Percentiles rank a stretch among this genome's conserved stretches.
phyloP scores from a whole-genome alignment of 2,888 invertebrate species.

The Dasypogon diadema region DNA sequence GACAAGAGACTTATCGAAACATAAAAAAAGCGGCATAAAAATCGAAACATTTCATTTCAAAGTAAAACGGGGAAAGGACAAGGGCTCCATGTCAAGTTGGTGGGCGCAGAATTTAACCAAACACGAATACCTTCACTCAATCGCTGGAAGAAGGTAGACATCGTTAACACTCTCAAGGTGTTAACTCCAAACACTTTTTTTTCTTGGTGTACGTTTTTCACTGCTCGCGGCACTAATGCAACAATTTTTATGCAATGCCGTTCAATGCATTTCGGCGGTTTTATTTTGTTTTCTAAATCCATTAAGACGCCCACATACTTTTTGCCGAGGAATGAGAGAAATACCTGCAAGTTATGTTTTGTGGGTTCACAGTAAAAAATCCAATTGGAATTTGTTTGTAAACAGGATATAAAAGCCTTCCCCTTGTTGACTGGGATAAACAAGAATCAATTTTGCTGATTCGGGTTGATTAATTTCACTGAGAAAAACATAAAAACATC shows the following conservation, averaged over 20 bases:
- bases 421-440: neutral
- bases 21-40: neutral
- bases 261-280: neutral
- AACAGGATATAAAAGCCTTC: constrained; percentile 1
- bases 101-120: constrained; percentile 1
- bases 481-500: neutral
- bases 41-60: neutral
- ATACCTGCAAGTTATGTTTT: constrained; percentile 30
- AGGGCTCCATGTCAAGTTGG: constrained; percentile 8
- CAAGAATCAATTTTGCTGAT: neutral
- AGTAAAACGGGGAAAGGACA: neutral
- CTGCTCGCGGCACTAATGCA: neutral
- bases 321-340: neutral
- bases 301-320: constrained; percentile 37
- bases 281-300: constrained; percentile 11
- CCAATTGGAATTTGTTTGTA: constrained; percentile 25
- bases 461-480: neutral
- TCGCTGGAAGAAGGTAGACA: neutral
- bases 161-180: constrained; percentile 3
- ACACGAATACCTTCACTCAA: neutral
- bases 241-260: constrained; percentile 23
- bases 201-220: neutral
- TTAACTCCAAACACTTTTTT: neutral
- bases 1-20: neutral
- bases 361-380: neutral